Evolutionary conservation across 2,113 vertebrate species (phyloP), one percentile per base, ranked within the genome.

Genomic region (Melanostigma gelatinosum): DNA sequence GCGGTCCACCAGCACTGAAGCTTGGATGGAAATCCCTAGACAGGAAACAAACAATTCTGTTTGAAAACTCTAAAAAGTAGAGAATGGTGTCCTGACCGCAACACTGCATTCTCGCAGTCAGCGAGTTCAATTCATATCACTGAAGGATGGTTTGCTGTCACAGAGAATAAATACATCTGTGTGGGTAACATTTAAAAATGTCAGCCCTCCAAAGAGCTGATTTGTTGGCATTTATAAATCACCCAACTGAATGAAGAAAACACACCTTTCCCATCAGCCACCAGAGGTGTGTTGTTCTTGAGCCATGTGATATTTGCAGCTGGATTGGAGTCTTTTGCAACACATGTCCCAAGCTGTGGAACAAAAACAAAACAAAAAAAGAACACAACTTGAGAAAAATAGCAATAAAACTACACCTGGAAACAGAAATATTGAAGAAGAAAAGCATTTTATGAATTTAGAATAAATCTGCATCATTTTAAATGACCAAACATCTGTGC

Each of bases 301-400:
- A 96, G 94, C 98, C 98, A 99, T 0, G 93, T 96, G 79, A 99
- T 94, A 16, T 96, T 95, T 82, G 94, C 96, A 55, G 95, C 90
- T 0, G 98, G 98, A 76, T 96, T 97, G 84, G 96, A 95, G 1
- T 96, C 96, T 84, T 93, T 87, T 4, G 96, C 93, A 85, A 96
- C 36, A 4, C 98, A 99, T 62, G 94, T 90, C 15, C 96, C 97
- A 0, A 99, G 91, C 98, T 99, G 94, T 63, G 42, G 61, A 66
- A 67, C 3, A 62, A 42, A 44, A 71, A 58, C 48, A 29, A 1
- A 1, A 13, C 46, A 58, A 6, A 6, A 27, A 16, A 4, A 55
- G 10, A 55, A 55, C 22, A 54, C 13, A 95, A 94, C 75, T 89
- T 80, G 7, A 79, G 27, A 82, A 65, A 72, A 38, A 50, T 1